Percentiles rank a stretch among this genome's conserved stretches.
phyloP scores from a whole-genome alignment of 2,797 vertebrate genomes.

The Mormyrops attenuatus region DNA sequence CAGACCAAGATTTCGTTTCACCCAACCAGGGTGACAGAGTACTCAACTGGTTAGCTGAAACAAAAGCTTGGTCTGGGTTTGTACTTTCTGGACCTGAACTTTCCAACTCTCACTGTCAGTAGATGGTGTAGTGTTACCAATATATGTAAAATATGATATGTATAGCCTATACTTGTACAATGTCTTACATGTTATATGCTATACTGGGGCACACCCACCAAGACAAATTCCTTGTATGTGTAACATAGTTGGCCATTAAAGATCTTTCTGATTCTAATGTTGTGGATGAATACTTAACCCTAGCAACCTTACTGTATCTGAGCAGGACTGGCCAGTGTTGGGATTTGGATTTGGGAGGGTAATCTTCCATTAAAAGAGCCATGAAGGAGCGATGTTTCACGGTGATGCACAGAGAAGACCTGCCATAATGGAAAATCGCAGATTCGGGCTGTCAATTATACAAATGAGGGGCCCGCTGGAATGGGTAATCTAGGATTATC shows the following conservation, averaged over 20 bases:
- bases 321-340: background rate
- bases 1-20: background rate
- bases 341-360: background rate
- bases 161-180: background rate
- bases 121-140: background rate
- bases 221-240: background rate
- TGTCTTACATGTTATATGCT: background rate
- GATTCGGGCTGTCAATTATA: background rate
- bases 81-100: background rate
- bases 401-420: background rate
- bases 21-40: background rate
- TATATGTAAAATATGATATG: background rate
- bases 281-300: background rate
- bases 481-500: conserved; percentile 20
- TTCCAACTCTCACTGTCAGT: background rate
- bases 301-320: background rate
- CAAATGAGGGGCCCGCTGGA: background rate
- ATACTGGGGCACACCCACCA: background rate
- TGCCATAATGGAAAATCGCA: background rate
- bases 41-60: background rate
- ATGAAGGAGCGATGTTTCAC: background rate
- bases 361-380: background rate
- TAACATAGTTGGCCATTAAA: background rate
- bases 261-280: background rate
- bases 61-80: background rate